These are phyloP conservation scores for Pitangus sulphuratus DNA, from an alignment of 2,797 vertebrate species.

Conservation along the genomic window DNA sequence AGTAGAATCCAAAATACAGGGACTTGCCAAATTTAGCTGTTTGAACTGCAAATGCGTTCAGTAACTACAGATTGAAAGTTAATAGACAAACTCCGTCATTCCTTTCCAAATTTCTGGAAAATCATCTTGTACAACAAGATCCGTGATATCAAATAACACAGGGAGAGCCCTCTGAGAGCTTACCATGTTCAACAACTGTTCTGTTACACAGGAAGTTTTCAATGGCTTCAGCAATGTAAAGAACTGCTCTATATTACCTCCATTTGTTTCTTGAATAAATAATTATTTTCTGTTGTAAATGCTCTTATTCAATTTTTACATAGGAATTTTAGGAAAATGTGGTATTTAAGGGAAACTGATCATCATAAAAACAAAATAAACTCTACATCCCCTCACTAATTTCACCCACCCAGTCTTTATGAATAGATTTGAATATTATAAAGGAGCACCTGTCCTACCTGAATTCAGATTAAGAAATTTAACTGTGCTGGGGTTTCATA, in stretches of 20 bases:
- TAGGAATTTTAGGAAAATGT: background rate
- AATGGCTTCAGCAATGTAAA: background rate
- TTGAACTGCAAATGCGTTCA: background rate
- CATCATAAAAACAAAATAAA: background rate
- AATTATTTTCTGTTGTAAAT: background rate
- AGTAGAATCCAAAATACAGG: background rate
- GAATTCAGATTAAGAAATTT: background rate
- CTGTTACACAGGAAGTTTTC: background rate
- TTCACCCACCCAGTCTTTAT: background rate
- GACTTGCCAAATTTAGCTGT: background rate
- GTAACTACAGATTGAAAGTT: background rate
- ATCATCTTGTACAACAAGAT: background rate
- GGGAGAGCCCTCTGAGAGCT: background rate
- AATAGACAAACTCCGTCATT: accelerated
- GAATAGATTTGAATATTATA: background rate
- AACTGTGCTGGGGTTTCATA: background rate
- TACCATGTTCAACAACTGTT: background rate
- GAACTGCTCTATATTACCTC: background rate
- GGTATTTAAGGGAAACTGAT: background rate
- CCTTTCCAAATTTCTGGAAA: background rate
- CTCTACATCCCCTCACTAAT: background rate
- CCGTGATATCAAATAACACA: background rate
- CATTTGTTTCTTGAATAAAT: background rate
- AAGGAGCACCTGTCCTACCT: background rate
- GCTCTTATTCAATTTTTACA: background rate